These are phyloP conservation scores for Psittacula echo DNA, from an alignment of 2,797 vertebrate genomes.

Conservation along the genomic window DNA sequence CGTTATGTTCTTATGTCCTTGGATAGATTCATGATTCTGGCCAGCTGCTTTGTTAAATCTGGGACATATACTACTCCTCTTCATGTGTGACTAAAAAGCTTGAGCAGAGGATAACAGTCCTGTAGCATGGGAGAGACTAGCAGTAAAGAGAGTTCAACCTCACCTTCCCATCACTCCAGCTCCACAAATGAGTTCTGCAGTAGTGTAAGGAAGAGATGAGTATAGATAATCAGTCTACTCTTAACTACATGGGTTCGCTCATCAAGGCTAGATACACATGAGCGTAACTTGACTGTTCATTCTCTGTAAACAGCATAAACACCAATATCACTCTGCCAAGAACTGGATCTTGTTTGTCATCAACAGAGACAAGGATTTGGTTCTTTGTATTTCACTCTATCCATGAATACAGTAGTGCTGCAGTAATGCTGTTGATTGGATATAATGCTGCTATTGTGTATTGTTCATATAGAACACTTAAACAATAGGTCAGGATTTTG, in stretches of 20 bases:
- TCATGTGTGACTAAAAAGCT: background rate
- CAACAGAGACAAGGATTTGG: background rate
- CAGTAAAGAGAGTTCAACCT: background rate
- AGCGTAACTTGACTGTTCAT: background rate
- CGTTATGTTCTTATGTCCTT: background rate
- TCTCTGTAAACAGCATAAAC: background rate
- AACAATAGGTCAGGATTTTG: background rate
- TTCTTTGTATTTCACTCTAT: background rate
- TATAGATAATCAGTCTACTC: background rate
- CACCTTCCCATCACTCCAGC: background rate
- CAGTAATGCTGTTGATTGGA: background rate
- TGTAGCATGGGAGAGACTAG: background rate
- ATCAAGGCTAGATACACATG: background rate
- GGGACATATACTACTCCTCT: background rate
- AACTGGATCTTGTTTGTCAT: background rate
- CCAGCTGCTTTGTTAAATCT: background rate
- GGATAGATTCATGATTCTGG: background rate
- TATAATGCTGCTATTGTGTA: background rate
- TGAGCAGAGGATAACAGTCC: background rate
- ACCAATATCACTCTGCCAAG: background rate
- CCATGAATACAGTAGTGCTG: background rate
- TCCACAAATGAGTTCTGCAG: background rate
- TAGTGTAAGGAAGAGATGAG: background rate
- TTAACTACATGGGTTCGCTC: background rate
- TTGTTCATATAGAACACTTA: background rate